These are phyloP conservation scores for Conomelus anceps DNA, from an alignment of 2,888 invertebrate species.

Conservation along the genomic window DNA sequence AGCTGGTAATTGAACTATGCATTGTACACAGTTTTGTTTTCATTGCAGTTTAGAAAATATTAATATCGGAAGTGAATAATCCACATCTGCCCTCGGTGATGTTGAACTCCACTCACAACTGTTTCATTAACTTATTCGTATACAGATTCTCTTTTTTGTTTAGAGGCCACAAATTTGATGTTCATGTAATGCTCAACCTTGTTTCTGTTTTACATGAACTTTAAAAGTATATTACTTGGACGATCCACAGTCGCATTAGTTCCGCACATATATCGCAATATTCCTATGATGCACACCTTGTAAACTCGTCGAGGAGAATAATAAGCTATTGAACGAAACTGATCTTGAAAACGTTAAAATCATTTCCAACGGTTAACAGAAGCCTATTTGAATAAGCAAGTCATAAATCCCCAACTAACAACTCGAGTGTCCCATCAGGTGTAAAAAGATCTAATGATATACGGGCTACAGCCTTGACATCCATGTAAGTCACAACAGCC, in stretches of 20 bases:
- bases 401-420: background rate
- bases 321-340: background rate
- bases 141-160: background rate
- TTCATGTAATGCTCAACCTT: background rate
- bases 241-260: background rate
- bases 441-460: background rate
- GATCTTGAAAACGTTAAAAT: background rate
- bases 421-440: background rate
- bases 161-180: background rate
- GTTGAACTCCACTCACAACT: background rate
- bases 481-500: background rate
- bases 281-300: background rate
- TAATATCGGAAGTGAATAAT: background rate
- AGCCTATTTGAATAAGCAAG: background rate
- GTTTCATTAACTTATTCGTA: background rate
- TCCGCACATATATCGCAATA: background rate
- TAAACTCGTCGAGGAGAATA: background rate
- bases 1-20: no score
- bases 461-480: background rate
- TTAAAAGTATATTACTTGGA: background rate
- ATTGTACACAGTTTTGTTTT: no score
- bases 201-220: background rate
- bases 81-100: background rate
- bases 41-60: no score
- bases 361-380: background rate